These are phyloP conservation scores for Chymomyza costata DNA, from an alignment of 1,140 invertebrate species.

Conservation along the genomic window DNA sequence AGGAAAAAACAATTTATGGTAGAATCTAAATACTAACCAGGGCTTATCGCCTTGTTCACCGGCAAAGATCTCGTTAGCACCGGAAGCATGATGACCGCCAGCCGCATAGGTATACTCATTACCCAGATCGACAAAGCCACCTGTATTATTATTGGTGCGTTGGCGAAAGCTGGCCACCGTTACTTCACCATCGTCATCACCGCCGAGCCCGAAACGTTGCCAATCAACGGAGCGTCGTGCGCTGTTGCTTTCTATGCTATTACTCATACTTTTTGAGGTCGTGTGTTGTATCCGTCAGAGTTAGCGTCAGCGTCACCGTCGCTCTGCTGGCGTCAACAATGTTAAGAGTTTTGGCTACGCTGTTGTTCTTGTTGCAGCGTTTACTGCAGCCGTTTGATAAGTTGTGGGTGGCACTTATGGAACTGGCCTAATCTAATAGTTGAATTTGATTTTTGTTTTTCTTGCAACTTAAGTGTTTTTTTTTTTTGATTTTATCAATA, in stretches of 20 bases:
- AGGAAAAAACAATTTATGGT: not conserved
- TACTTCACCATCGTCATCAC: constrained; percentile 66
- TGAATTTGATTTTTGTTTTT: constrained; percentile 25
- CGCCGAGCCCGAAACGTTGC: constrained; percentile 69
- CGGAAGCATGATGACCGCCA: constrained; percentile 87
- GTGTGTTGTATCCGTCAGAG: constrained; percentile 7
- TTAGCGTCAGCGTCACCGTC: constrained; percentile 6
- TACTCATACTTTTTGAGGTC: constrained; percentile 48
- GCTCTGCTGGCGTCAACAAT: constrained; percentile 7
- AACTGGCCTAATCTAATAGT: constrained; percentile 31
- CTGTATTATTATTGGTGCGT: constrained; percentile 77
- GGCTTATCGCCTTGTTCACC: constrained; percentile 84
- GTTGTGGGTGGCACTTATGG: too few relatives aligned
- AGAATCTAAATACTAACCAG: constrained; percentile 44
- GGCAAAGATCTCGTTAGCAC: constrained; percentile 90
- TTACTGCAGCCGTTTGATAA: constrained; percentile 3
- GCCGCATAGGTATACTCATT: constrained; percentile 84
- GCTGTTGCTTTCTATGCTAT: constrained; percentile 55
- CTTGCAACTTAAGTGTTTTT: constrained; percentile 13
- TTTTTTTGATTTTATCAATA: not conserved
- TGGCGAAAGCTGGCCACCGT: constrained; percentile 71
- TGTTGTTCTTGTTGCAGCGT: constrained; percentile 13
- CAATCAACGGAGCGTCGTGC: constrained; percentile 59
- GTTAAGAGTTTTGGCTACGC: constrained; percentile 12
- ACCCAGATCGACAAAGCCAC: constrained; percentile 83